These are phyloP conservation scores for Polymixis lichenea DNA, from an alignment of 2,888 invertebrate genomes.

Conservation along the genomic window DNA sequence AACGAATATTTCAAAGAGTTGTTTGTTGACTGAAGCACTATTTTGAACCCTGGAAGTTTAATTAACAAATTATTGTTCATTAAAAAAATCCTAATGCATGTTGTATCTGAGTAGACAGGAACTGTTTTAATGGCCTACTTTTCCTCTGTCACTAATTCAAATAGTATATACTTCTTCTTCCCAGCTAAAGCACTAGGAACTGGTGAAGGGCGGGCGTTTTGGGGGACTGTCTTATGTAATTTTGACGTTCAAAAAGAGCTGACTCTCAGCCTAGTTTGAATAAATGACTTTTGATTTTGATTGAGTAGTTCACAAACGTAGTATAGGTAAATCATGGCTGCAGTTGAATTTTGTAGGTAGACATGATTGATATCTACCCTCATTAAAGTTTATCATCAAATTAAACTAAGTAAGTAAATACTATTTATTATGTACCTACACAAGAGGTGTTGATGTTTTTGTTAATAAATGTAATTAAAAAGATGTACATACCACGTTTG, in stretches of 20 bases:
- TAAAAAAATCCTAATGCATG: not conserved
- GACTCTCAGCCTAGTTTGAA: too few relatives aligned
- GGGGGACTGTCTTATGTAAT: too few relatives aligned
- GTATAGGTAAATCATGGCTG: not conserved
- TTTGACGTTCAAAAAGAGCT: too few relatives aligned
- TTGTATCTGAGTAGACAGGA: not conserved
- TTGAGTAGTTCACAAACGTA: not conserved
- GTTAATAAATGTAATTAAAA: slow-evolving; percentile 7
- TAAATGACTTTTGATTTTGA: too few relatives aligned
- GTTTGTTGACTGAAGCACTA: not conserved
- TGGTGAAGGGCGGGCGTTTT: too few relatives aligned
- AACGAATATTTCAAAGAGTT: not conserved
- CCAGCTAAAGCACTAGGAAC: too few relatives aligned
- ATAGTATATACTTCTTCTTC: too few relatives aligned
- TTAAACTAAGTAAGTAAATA: not conserved
- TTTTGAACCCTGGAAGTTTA: not conserved
- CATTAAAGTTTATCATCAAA: not conserved
- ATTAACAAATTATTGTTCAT: not conserved
- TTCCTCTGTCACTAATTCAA: not conserved
- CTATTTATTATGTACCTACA: not conserved
- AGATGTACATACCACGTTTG: slow-evolving; percentile 2
- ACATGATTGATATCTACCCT: not conserved
- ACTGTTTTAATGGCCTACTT: not conserved
- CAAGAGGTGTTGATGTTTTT: not conserved
- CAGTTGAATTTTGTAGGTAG: not conserved